phyloP scores from a whole-genome alignment of 2,888 invertebrate species.

The Xestia xanthographa region DNA sequence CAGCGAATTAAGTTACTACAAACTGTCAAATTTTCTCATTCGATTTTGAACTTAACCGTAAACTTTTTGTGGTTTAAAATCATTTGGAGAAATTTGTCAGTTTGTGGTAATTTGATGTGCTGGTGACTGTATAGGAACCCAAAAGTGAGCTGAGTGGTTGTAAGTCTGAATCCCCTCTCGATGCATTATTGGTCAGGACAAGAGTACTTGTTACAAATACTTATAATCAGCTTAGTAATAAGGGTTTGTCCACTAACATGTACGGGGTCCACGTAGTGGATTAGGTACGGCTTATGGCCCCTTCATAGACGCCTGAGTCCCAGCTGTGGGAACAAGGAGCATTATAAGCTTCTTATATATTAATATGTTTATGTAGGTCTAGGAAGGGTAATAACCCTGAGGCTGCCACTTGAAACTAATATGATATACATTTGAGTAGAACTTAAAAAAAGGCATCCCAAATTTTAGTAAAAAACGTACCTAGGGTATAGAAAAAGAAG shows the following conservation, averaged over 20 bases:
- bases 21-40: too few relatives aligned
- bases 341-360: slow-evolving; percentile 1
- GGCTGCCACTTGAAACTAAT: background rate
- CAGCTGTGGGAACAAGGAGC: background rate
- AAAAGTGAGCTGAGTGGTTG: background rate
- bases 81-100: too few relatives aligned
- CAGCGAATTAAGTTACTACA: too few relatives aligned
- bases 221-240: slow-evolving; percentile 5
- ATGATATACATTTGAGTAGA: background rate
- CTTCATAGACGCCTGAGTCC: background rate
- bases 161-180: background rate
- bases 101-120: background rate
- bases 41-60: too few relatives aligned
- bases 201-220: background rate
- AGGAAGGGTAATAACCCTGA: background rate
- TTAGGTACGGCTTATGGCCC: background rate
- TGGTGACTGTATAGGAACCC: background rate
- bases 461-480: too few relatives aligned
- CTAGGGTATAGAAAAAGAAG: too few relatives aligned
- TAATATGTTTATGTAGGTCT: background rate
- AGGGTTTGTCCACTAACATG: background rate
- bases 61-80: too few relatives aligned
- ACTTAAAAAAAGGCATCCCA: background rate
- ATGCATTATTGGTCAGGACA: background rate
- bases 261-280: background rate